Conservation (phyloP, 1,140 invertebrate species). For the Paraescarpia echinospica region DNA sequence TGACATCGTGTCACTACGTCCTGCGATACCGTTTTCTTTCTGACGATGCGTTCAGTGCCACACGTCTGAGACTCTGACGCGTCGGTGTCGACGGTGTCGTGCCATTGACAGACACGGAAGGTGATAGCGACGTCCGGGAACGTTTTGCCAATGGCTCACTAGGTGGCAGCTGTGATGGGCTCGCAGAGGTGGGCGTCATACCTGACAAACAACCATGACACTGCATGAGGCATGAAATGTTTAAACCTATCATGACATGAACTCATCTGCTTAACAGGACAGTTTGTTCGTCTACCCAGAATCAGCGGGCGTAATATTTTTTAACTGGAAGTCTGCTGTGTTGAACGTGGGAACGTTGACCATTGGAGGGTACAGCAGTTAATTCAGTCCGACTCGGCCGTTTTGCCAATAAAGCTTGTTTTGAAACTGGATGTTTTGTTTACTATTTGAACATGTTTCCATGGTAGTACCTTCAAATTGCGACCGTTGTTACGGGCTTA, state of each 20-base stretch:
- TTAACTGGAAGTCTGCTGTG: no score
- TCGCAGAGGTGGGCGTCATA: background rate
- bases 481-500: no score
- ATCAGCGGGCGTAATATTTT: no score
- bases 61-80: slow-evolving; percentile 6
- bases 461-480: no score
- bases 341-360: no score
- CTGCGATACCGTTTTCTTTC: background rate
- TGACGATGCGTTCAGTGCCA: background rate
- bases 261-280: no score
- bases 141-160: background rate
- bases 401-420: no score
- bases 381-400: no score
- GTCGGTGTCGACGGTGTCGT: background rate
- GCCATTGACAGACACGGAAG: background rate
- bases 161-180: slow-evolving; percentile 8
- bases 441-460: no score
- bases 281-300: no score
- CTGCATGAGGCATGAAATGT: background rate
- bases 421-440: no score
- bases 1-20: background rate
- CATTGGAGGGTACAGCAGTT: no score
- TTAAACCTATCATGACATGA: background rate
- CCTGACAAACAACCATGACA: background rate
- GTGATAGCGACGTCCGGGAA: background rate